Base-by-base conservation (phyloP, 30 jellyfish, hydroid and myxozoan genomes). In the Mastigias papua region DNA sequence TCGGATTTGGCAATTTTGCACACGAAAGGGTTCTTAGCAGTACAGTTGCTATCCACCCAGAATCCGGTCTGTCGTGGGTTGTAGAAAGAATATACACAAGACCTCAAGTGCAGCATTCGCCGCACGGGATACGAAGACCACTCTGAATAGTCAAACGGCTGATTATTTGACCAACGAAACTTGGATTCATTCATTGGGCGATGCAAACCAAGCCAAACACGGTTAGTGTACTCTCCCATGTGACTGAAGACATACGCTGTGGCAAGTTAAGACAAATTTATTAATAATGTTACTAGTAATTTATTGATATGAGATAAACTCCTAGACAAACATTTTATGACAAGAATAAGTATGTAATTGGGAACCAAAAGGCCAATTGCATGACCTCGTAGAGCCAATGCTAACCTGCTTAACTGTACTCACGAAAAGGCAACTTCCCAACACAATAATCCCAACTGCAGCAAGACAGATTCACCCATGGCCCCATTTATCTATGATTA, bases 121-220 rank as follows among this genome's bases (percentile, higher is more conserved):
- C 85, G 15, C 22, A 72, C 84, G 15, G 85, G 93, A 28, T 42
- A 74, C 5, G 90, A 34, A 21, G 73, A 57, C 99, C 99, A 96
- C n/a, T 87, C 35, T 3, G 85, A 66, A 87, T 32, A 96, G 73
- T 91, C 97, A 25, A 69, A 67, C 0, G 96, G 96, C 0, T 86
- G 75, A 32, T 87, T 96, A 69, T 96, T 97, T 13, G 96, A 70
- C 98, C 98, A 96, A 9, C 91, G 76, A 90, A 84, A 77, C 46
- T 80, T 75, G 9, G 87, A 49, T 21, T 81, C 87, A 64, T 88
- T 79, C 7, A 30, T 60, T 23, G 89, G 90, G 0, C 97, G 95
- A 27, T 86, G 96, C 65, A 96, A 78, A 34, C 99, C 99, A 75
- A 91, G 91, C 99, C 99, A 96, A 42, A 88, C 37, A 11, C 76